These are phyloP conservation scores for Mesoligia furuncula DNA, from an alignment of 2,888 invertebrate genomes.

Conservation along the genomic window DNA sequence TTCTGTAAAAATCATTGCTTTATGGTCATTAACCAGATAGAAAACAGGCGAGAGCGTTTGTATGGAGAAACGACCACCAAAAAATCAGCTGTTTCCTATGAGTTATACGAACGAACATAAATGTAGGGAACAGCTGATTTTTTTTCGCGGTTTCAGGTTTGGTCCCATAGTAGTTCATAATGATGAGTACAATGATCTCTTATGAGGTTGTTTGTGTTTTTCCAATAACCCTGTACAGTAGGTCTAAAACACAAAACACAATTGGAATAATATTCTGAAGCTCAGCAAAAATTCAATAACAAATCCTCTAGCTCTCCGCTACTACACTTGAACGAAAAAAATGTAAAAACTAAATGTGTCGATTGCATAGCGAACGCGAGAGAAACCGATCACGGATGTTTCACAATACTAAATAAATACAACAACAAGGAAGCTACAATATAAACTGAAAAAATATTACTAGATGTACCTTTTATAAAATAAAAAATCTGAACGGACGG, in stretches of 20 bases:
- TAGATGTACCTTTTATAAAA: constrained; percentile 20
- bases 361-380: constrained; percentile 63
- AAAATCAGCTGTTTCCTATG: too few relatives aligned
- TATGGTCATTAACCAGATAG: too few relatives aligned
- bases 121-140: too few relatives aligned
- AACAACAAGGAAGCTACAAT: constrained; percentile 37
- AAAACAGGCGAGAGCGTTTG: too few relatives aligned
- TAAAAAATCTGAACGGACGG: too few relatives aligned
- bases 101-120: too few relatives aligned
- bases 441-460: constrained; percentile 5
- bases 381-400: constrained; percentile 74
- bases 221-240: too few relatives aligned
- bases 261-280: background rate
- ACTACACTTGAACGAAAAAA: background rate
- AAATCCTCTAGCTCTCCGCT: background rate
- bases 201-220: too few relatives aligned
- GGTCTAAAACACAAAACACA: background rate
- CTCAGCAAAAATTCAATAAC: constrained; percentile 5
- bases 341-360: constrained; percentile 68
- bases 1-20: too few relatives aligned
- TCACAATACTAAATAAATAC: constrained; percentile 63
- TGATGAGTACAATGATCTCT: background rate
- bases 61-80: too few relatives aligned
- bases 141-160: too few relatives aligned
- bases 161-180: too few relatives aligned